A percentile compares a stretch with the other conserved stretches of the same genome.
These are phyloP conservation scores for Drosophila mayaguana DNA, from an alignment of 2,888 invertebrate genomes.

Conservation along the genomic window DNA sequence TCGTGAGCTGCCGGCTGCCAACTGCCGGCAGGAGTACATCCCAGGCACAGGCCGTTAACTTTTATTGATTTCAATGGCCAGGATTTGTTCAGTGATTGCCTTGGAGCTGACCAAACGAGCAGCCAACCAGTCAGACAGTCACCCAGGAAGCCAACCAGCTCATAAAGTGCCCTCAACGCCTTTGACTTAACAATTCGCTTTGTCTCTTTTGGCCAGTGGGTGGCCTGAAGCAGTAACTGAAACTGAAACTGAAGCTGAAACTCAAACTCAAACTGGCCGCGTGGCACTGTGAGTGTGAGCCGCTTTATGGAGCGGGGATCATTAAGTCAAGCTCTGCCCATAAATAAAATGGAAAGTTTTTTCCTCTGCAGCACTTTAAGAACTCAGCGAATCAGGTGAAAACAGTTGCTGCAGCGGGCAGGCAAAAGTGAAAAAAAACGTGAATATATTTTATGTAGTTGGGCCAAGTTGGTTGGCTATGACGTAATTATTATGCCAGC, in stretches of 20 bases:
- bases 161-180: slow-evolving; percentile 79
- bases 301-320: slow-evolving; percentile 56
- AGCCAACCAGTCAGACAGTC: slow-evolving; percentile 24
- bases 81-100: slow-evolving; percentile 82
- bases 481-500: slow-evolving; percentile 22
- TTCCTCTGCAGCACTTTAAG: slow-evolving; percentile 33
- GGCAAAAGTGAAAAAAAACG: background rate
- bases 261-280: background rate
- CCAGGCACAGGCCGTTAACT: slow-evolving; percentile 79
- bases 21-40: slow-evolving; percentile 14
- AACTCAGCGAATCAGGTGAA: slow-evolving; percentile 42
- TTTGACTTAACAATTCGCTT: slow-evolving; percentile 81
- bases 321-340: slow-evolving; percentile 82
- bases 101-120: slow-evolving; percentile 46
- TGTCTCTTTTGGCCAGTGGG: slow-evolving; percentile 54
- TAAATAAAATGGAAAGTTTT: slow-evolving; percentile 77
- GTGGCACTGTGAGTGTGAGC: slow-evolving; percentile 22
- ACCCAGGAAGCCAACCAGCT: slow-evolving; percentile 39
- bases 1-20: slow-evolving; percentile 50
- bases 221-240: slow-evolving; percentile 7
- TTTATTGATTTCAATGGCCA: slow-evolving; percentile 83
- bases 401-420: background rate
- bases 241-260: background rate
- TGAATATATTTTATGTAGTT: slow-evolving; percentile 37
- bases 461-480: background rate